Conservation (phyloP, 2,888 invertebrate genomes). For the Torymus auratus region DNA sequence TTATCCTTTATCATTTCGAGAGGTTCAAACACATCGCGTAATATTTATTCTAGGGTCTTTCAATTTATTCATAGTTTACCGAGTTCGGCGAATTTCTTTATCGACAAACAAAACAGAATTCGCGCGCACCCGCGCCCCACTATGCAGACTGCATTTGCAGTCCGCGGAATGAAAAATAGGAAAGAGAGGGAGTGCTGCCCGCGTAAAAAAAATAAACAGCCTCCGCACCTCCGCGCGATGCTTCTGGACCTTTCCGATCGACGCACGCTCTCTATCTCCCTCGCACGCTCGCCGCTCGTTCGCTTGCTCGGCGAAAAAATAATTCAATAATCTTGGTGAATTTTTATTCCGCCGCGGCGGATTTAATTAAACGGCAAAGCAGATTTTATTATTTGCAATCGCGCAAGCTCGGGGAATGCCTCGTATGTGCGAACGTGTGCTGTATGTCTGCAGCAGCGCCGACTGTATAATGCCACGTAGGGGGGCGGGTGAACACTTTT, state of each 20-base stretch:
- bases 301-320: conserved; percentile 61
- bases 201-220: conserved; percentile 45
- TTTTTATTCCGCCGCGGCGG: conserved; percentile 68
- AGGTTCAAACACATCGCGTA: conserved; percentile 28
- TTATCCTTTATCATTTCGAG: conserved; percentile 45
- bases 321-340: conserved; percentile 72
- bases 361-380: conserved; percentile 73
- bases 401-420: conserved; percentile 7
- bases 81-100: conserved; percentile 55
- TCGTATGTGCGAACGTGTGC: neutral
- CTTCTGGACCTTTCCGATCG: conserved; percentile 38
- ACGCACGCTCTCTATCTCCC: conserved; percentile 44
- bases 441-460: neutral
- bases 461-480: neutral
- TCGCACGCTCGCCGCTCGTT: neutral
- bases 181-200: conserved; percentile 24
- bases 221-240: conserved; percentile 6
- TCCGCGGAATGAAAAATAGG: conserved; percentile 46
- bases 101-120: conserved; percentile 56
- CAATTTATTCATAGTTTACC: conserved; percentile 59
- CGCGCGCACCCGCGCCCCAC: neutral
- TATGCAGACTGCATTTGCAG: conserved; percentile 37
- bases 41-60: conserved; percentile 56
- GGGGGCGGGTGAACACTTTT: neutral
- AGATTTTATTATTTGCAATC: conserved; percentile 73